Conservation (phyloP, 2,888 invertebrate species). For the Cantharis rufa region DNA sequence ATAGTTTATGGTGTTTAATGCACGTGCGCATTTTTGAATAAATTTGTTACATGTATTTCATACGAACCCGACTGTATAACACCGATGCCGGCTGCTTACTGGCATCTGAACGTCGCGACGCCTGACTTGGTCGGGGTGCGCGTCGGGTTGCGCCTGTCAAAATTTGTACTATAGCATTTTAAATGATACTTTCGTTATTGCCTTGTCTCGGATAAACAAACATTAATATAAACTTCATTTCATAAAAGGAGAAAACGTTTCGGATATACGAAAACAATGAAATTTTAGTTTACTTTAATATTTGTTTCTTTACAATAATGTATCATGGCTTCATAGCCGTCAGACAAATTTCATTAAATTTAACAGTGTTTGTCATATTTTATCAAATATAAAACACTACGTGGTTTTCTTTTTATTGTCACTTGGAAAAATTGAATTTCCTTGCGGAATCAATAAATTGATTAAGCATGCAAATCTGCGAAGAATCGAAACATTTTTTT, state of each 20-base stretch:
- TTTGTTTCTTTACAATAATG: conserved; percentile 6
- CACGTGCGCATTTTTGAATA: conserved; percentile 18
- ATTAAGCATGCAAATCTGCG: neutral
- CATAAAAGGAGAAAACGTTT: conserved; percentile 7
- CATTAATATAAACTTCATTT: conserved; percentile 20
- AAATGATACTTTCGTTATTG: conserved; percentile 32
- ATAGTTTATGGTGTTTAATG: conserved; percentile 3
- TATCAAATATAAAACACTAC: neutral
- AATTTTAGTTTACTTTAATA: conserved; percentile 11
- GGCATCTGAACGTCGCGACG: conserved; percentile 19
- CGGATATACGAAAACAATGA: conserved; percentile 9
- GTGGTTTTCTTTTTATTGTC: neutral
- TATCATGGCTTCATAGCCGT: neutral
- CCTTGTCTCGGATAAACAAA: conserved; percentile 25
- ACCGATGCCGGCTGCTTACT: conserved; percentile 26
- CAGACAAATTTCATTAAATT: neutral
- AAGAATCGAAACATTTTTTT: neutral
- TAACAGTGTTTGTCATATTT: neutral
- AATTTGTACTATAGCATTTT: conserved; percentile 24
- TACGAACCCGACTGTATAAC: conserved; percentile 10
- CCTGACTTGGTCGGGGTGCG: conserved; percentile 8
- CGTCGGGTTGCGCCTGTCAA: conserved; percentile 30
- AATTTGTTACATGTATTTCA: neutral
- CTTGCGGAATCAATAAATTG: neutral
- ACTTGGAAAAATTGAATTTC: neutral